Evolutionary conservation across 2,888 invertebrate genomes (phyloP), one percentile per base, ranked within the genome.

Genomic region (Netelia melanura): DNA sequence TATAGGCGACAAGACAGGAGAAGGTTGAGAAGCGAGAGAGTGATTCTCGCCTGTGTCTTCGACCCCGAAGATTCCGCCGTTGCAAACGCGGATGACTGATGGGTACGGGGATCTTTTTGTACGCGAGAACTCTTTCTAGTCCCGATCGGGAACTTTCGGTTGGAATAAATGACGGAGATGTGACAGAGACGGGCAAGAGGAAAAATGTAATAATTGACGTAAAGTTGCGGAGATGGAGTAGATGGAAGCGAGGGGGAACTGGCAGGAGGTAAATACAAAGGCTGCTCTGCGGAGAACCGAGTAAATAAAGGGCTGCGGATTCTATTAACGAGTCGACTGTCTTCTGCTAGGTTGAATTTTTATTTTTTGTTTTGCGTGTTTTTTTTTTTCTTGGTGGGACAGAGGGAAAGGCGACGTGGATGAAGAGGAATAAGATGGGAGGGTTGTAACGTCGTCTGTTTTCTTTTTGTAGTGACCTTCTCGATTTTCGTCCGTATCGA

Each of bases 291-390:
- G 88, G 84, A 88, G 87, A 88, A 88, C 78, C 88, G 84, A 86
- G 90, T 88, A 91, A 92, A 92, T 90, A 90, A 91, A 91, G 89
- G 89, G 86, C 86, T 87, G 86, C 88, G 89, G 86, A 90, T 91
- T 91, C 92, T 91, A 92, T 92, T 92, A 92, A 90, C 89, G 88
- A 82, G 68, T 48, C 61, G 48, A 25, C 71, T 76, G 54, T 68
- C 23, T 54, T 11, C 8, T 21, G 25, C 67, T 64, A 23, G 43
- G 17, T 25, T 44, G 61, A 30, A 23, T 30, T 54, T 61, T n/a
- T 30, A 54, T 61, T 21, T 58, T 25, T 25, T 11, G 54, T n/a
- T 44, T 68, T 48, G 61, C 58, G 56, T n/a, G 17, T 17, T 56
- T 56, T 23, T 58, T 65, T 44, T 58, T 56, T 62, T 83, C 80